A percentile compares a stretch with the other conserved stretches of the same genome.
Evolutionary conservation across 1,140 invertebrate genomes (phyloP).

Genomic region (Atta cephalotes): DNA sequence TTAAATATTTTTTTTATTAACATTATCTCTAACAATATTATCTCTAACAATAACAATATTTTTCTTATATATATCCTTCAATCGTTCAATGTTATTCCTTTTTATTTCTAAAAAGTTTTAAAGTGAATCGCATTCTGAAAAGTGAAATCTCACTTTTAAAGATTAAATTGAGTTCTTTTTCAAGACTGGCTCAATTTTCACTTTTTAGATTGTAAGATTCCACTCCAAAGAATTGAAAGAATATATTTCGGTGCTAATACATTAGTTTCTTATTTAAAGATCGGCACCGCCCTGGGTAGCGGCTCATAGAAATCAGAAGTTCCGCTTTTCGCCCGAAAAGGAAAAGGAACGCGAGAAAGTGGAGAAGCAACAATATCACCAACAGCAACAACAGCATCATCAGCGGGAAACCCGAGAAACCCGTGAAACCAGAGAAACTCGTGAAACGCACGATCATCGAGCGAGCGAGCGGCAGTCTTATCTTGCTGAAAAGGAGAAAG

Average conservation of each 20-base stretch:
- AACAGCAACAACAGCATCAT: slow-evolving; percentile 75
- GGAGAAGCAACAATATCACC: slow-evolving; percentile 79
- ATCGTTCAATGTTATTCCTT: neutral
- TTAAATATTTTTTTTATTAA: neutral
- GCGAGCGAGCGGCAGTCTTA: slow-evolving; percentile 73
- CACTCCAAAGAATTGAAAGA: no score
- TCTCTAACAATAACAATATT: neutral
- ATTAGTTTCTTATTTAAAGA: slow-evolving; percentile 67
- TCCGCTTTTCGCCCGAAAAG: slow-evolving; percentile 84
- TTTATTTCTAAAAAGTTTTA: neutral
- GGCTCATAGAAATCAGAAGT: slow-evolving; percentile 81
- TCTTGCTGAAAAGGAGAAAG: slow-evolving; percentile 78
- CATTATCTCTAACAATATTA: no score
- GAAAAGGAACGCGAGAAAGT: slow-evolving; percentile 78
- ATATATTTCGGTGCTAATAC: neutral
- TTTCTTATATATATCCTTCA: neutral
- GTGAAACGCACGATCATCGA: slow-evolving; percentile 5
- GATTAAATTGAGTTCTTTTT: no score
- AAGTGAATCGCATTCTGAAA: no score
- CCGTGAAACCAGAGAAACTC: neutral
- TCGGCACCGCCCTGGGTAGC: slow-evolving; percentile 85
- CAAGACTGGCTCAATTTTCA: no score
- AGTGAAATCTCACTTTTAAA: no score
- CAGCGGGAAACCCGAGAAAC: slow-evolving; percentile 39
- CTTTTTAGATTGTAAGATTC: no score